These are phyloP conservation scores for Piscicola geometra DNA, from an alignment of 2,888 invertebrate species.

Conservation along the genomic window DNA sequence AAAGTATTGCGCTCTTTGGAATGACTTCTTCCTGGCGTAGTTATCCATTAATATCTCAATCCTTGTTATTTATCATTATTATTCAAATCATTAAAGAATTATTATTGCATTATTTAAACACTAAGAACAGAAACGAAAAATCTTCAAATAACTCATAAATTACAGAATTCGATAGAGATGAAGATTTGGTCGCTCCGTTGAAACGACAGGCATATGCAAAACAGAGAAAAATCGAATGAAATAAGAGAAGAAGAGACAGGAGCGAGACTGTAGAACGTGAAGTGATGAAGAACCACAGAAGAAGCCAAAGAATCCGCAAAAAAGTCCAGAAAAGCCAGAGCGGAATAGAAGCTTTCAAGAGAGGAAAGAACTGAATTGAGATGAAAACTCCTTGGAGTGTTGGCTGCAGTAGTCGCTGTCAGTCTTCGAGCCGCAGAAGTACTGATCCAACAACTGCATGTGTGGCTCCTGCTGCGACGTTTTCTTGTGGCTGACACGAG, in stretches of 20 bases:
- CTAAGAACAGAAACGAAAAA: too few relatives aligned
- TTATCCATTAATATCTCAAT: too few relatives aligned
- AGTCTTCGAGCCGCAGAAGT: constrained; percentile 31
- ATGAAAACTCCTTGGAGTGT: constrained; percentile 39
- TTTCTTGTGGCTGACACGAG: constrained; percentile 20
- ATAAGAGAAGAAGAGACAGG: background rate
- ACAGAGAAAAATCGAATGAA: too few relatives aligned
- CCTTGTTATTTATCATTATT: too few relatives aligned
- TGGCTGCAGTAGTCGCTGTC: constrained; percentile 41
- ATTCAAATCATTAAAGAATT: too few relatives aligned
- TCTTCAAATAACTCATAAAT: too few relatives aligned
- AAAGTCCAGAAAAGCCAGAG: background rate
- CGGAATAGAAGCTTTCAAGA: background rate
- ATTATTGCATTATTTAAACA: too few relatives aligned
- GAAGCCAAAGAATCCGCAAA: background rate
- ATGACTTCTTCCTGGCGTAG: too few relatives aligned
- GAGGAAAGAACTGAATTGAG: constrained; percentile 11
- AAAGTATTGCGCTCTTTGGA: too few relatives aligned
- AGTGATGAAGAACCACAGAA: background rate
- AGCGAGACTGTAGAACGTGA: background rate
- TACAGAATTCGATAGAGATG: too few relatives aligned
- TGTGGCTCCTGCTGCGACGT: background rate
- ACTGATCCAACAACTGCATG: background rate
- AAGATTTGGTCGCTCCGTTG: too few relatives aligned
- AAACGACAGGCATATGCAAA: too few relatives aligned